Base-by-base conservation (phyloP, 2,888 invertebrate genomes). In the Yponomeuta plumbellus region DNA sequence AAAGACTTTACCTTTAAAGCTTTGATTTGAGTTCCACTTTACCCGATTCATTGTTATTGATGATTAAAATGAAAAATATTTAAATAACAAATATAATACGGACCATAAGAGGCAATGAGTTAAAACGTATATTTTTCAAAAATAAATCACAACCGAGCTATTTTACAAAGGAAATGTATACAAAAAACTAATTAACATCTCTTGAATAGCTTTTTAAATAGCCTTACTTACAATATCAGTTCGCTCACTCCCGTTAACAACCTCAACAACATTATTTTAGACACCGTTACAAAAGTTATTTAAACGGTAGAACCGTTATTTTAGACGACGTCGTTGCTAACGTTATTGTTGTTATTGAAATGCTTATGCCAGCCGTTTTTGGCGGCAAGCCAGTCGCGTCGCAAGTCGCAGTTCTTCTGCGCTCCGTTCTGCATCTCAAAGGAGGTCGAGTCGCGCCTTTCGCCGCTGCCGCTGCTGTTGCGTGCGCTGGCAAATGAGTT, bases 341-440 rank as follows among this genome's bases (percentile, higher is more conserved):
- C 80, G 66, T 87, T 88, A 70, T 90, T 88, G 66, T 86, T 86
- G 11, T 80, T 84, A 70, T 87, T 84, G 73, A 80, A 78, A 64
- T 87, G 84, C 72, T 88, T 89, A 40, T 85, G 83, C 0, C 80
- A 78, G 39, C 84, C 86, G 68, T 86, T 89, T 58, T 85, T 62
- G 56, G 57, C 44, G 57, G 34, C 61, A 39, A 56, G 22, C 66
- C 57, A 61, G 20, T 34, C 66, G 13, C 39, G 63, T 26, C 26
- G 40, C 39, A n/a, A 17, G 22, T 17, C 34, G 64, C 10, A 11
- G 52, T 17, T 13, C 20, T 56, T 23, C 20, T 62, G 83, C 0
- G 80, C 78, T 22, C 84, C 86, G 68, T 87, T 88, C 57, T 84
- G 79, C 8, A 74, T 69, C 52, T 74, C 73, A 69, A 75, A 80